Evolutionary conservation across 1,140 invertebrate species (phyloP), one percentile per base, ranked within the genome.

Genomic region (Drosophila triauraria): DNA sequence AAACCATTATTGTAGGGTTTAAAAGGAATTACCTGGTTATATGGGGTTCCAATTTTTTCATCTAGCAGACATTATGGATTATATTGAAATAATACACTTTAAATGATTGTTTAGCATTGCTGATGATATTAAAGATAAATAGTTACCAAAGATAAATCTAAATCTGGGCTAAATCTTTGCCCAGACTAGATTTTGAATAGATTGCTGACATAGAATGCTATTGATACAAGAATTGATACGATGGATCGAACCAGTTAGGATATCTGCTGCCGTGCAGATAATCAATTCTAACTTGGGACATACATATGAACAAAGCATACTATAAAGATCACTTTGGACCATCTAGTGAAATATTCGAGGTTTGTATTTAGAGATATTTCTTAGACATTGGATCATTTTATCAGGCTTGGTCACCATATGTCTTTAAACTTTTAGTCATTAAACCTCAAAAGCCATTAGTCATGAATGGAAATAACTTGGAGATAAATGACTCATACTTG

Each of bases 401-500:
- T 53, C 17, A 20, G 17, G 20, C 13, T 23, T 13, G 10, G 9
- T 47, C 46, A 3, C 8, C 8, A 8, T 9, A 32, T 9, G 30
- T 9, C 30, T 9, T 8, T 8, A 8, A 32, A 10, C 32, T 35
- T 35, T 35, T 0, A 35, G 9, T 35, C 32, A 35, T 35, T 4
- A 35, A 12, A 35, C 3, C 32, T 35, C 1, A 35, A 35, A 35
- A 35, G 5, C 25, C 46, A 4, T 8, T 9, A n/a, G 25, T 50
- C 15, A 32, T 32, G 2, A 32, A 23, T 20, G 32, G 17, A 54
- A 54, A 23, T 38, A 38, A 5, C 10, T 38, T 54, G 12, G 12
- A 35, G 30, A 20, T 35, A 53, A 53, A 35, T 53, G 30, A 54
- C 32, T 54, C 51, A 54, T 20, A 38, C 30, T 15, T 53, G 51